Evolutionary conservation across 2,113 vertebrate species (phyloP), one percentile per base, ranked within the genome.

Genomic region (Oreochromis aureus): DNA sequence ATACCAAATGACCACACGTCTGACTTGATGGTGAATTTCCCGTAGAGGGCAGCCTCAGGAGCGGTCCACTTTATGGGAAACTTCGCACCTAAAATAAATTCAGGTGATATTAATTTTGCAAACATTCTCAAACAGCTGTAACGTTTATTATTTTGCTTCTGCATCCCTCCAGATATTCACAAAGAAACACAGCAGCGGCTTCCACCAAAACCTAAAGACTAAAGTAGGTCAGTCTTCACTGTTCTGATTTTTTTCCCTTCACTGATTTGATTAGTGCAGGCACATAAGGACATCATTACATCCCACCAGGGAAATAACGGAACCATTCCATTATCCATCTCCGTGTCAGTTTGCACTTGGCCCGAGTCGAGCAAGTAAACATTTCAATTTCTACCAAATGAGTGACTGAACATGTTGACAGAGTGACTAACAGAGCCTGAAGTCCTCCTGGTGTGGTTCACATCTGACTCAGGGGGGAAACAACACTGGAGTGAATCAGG

Each of bases 21-120:
- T 0, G 99, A 99, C 94, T 99, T 99, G 95, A 99, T 99, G 86
- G 99, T 99, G 97, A 99, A 99, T 94, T 98, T 98, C 84, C 99
- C 99, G 1, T 99, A 99, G 18, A 99, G 96, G 1, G 99, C 98
- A 0, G 99, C 99, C 95, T 99, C 99, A 0, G 99, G 99, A 1
- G 99, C 99, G 0, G 99, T 99, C 99, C 99, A 99, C 95, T 99
- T 99, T 44, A 99, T 99, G 80, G 99, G 99, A 87, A 99, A 99
- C 95, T 99, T 99, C 41, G 98, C 99, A 95, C 99, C 99, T 98
- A 84, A 88, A 90, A 87, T 91, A 83, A 69, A 88, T 18, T 24
- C 36, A 84, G 46, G 46, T 34, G 89, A 80, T 80, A 84, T 54
- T 15, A 11, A 51, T 46, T 36, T 69, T 5, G 12, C 13, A 22